Conservation (phyloP, 2,888 invertebrate species). For the Argyresthia albistria region DNA sequence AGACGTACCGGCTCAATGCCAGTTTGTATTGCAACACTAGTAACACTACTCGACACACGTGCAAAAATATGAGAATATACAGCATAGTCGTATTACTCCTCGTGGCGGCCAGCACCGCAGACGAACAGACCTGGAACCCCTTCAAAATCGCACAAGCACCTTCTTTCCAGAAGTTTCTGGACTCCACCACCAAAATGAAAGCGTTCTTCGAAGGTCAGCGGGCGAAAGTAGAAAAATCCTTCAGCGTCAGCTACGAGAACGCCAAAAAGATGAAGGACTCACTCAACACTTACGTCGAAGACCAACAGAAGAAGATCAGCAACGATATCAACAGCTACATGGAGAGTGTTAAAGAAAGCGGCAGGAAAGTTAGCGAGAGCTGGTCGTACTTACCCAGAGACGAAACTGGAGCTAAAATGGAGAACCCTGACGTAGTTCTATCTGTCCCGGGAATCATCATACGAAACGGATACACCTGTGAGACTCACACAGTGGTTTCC, state of each 20-base stretch:
- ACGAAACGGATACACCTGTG: slow-evolving; percentile 77
- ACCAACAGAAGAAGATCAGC: slow-evolving; percentile 33
- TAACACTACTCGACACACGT: background rate
- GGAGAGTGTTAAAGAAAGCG: slow-evolving; percentile 30
- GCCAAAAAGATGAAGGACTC: slow-evolving; percentile 30
- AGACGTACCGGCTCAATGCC: background rate
- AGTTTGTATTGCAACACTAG: background rate
- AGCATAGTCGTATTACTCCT: background rate
- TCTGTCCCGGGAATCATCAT: slow-evolving; percentile 47
- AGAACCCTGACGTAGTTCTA: slow-evolving; percentile 40
- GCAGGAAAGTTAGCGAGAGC: slow-evolving; percentile 29
- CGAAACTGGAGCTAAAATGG: slow-evolving; percentile 22
- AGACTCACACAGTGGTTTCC: slow-evolving; percentile 80
- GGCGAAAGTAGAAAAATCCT: slow-evolving; percentile 18
- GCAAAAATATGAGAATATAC: background rate
- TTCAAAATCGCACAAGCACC: background rate
- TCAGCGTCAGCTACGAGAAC: slow-evolving; percentile 24
- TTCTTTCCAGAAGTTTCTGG: background rate
- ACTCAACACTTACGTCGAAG: slow-evolving; percentile 36
- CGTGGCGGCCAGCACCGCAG: background rate
- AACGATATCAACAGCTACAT: slow-evolving; percentile 36
- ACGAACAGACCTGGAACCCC: background rate
- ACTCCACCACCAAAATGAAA: slow-evolving; percentile 17
- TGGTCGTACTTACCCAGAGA: slow-evolving; percentile 30
- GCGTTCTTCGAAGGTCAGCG: slow-evolving; percentile 26